Conservation (phyloP, 2,888 invertebrate species). For the Thelaira solivaga region DNA sequence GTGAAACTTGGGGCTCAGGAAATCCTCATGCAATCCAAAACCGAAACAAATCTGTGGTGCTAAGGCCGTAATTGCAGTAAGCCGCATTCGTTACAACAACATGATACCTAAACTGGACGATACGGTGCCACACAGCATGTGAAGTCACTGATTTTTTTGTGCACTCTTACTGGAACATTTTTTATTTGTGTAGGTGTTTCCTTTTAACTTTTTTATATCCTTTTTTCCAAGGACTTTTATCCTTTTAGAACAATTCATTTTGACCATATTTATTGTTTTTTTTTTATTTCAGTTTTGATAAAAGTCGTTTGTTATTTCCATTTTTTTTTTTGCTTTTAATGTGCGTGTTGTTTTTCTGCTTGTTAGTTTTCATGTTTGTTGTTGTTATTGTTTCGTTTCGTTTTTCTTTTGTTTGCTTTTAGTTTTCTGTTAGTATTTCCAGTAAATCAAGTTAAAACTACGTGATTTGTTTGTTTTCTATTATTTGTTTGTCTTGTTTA, state of each 20-base stretch:
- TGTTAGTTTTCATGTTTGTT: conserved; percentile 1
- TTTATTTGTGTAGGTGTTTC: background rate
- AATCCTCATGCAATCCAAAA: no score
- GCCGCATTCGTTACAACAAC: no score
- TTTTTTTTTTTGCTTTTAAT: background rate
- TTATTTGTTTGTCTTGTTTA: background rate
- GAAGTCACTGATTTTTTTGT: no score
- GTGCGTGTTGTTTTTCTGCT: conserved; percentile 14
- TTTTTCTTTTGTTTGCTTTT: background rate
- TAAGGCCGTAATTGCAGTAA: no score
- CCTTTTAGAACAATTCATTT: background rate
- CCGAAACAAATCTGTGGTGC: no score
- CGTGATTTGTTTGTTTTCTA: conserved; percentile 29
- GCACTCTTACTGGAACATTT: no score
- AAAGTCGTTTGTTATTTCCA: background rate
- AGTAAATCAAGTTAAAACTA: conserved; percentile 42
- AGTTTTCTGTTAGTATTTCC: background rate
- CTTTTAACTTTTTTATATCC: background rate
- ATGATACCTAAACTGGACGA: no score
- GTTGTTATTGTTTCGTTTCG: conserved; percentile 6
- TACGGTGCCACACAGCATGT: no score
- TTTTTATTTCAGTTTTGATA: background rate
- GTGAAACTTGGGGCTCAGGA: no score
- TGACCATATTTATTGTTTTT: background rate
- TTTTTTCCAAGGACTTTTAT: background rate